Conservation (phyloP, 2,797 vertebrate genomes). For the Leuciscus waleckii region DNA sequence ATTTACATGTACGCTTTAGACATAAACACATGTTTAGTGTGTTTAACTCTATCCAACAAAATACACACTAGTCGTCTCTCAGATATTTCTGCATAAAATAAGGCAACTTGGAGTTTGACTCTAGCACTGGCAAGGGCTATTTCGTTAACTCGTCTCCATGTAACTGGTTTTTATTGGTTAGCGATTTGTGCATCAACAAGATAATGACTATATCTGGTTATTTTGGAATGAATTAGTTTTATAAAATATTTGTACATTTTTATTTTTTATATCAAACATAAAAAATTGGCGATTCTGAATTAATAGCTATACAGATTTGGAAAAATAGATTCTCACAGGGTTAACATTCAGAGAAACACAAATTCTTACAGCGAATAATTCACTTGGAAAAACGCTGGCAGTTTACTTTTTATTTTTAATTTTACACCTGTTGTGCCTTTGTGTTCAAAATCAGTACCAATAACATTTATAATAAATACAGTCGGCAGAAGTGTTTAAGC, state of each 20-base stretch:
- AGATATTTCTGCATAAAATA: slow-evolving; percentile 35
- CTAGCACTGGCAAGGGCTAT: neutral
- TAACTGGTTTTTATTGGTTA: neutral
- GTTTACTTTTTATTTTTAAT: neutral
- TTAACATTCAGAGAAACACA: slow-evolving; percentile 10
- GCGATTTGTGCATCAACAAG: neutral
- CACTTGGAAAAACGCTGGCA: neutral
- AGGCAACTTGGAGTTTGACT: slow-evolving; percentile 36
- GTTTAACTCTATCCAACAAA: slow-evolving; percentile 20
- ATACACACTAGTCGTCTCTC: neutral
- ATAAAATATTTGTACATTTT: neutral
- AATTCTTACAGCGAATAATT: neutral
- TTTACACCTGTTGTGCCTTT: neutral
- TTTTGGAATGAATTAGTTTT: neutral
- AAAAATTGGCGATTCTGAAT: neutral
- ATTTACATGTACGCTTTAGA: neutral
- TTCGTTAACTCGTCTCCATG: neutral
- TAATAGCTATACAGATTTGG: slow-evolving; percentile 3
- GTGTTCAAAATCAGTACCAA: slow-evolving; percentile 18
- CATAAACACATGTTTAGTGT: slow-evolving; percentile 10
- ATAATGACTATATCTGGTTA: slow-evolving; percentile 10
- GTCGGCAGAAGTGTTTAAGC: slow-evolving; percentile 20
- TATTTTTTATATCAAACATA: slow-evolving; percentile 3
- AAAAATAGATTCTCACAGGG: slow-evolving; percentile 31
- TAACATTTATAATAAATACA: slow-evolving; percentile 36